Evolutionary conservation across 2,113 vertebrate genomes (phyloP), one percentile per base, ranked within the genome.

Genomic region (Felis catus): DNA sequence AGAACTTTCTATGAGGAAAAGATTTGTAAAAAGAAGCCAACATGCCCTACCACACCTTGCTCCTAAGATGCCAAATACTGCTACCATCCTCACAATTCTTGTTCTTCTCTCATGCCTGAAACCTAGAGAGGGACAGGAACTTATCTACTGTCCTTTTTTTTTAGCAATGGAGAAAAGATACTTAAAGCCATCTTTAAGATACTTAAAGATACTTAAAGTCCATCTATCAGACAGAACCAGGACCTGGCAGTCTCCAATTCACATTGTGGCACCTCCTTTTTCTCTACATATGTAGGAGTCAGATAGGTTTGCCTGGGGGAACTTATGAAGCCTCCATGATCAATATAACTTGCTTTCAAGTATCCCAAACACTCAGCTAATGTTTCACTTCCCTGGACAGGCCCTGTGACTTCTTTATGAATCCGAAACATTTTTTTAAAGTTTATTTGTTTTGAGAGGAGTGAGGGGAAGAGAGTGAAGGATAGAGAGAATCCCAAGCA

Each of bases 11-110:
- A 19, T 39, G 7, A 71, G 31, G 18, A 53, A 68, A 68, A 93
- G 36, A 31, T 51, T 48, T 66, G 27, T 79, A 79, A n/a, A n/a
- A 18, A 27, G 80, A 71, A 88, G 36, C 23, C 53, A 61, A 0
- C 27, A 33, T 55, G 23, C 36, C 33, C 51, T 25, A 18, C 27
- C 27, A 41, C 1, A 5, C 4, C 13, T 45, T 58, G 9, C 3
- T 29, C 12, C 48, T 65, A 5, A 36, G 12, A 33, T 11, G 9
- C 9, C 51, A 71, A 41, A 7, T 31, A 39, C 21, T 53, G 6
- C 21, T 3, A 3, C 66, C 0, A 4, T 29, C 65, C 45, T 79
- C 5, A 7, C 19, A 5, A 13, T 12, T 9, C 8, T 15, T 41
- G 21, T 16, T 55, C 13, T 33, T 36, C 10, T 51, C 65, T 65